phyloP scores from a whole-genome alignment of 23 tunicate species.

The Trididemnum clinides region DNA sequence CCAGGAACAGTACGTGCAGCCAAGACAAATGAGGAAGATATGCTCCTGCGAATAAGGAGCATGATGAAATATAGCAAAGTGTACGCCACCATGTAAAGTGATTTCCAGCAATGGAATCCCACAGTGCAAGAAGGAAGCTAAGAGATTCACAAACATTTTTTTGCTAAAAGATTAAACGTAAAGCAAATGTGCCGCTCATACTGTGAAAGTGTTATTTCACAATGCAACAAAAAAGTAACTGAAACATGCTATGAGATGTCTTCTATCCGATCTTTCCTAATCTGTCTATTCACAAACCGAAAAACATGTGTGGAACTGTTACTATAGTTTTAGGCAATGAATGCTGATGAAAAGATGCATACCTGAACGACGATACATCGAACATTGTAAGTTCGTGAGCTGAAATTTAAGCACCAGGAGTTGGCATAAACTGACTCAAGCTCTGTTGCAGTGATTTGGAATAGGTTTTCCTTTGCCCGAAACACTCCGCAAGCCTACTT shows the following conservation, averaged over 20 bases:
- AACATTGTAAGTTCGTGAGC: neutral
- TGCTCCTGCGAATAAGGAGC: neutral
- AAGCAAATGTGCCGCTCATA: neutral
- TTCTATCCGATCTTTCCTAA: neutral
- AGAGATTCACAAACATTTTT: neutral
- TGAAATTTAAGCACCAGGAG: neutral
- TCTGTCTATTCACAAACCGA: neutral
- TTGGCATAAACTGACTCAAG: neutral
- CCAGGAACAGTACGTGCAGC: neutral
- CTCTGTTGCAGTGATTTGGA: neutral
- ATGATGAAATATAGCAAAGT: neutral
- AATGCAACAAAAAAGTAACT: too few relatives aligned
- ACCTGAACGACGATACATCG: neutral
- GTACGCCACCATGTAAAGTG: neutral
- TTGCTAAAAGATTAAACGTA: neutral
- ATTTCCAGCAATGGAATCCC: constrained; percentile 1
- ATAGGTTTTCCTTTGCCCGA: neutral
- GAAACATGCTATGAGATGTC: too few relatives aligned
- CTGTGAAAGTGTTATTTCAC: too few relatives aligned
- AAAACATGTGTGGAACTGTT: neutral
- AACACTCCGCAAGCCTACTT: neutral
- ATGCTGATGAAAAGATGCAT: neutral
- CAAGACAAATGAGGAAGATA: neutral
- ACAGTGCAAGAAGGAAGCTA: neutral
- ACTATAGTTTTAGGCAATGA: neutral